Percentiles rank a stretch among this genome's conserved stretches.
These are phyloP conservation scores for Hippopotamus amphibius DNA, from an alignment of 2,113 vertebrate species.

Conservation along the genomic window DNA sequence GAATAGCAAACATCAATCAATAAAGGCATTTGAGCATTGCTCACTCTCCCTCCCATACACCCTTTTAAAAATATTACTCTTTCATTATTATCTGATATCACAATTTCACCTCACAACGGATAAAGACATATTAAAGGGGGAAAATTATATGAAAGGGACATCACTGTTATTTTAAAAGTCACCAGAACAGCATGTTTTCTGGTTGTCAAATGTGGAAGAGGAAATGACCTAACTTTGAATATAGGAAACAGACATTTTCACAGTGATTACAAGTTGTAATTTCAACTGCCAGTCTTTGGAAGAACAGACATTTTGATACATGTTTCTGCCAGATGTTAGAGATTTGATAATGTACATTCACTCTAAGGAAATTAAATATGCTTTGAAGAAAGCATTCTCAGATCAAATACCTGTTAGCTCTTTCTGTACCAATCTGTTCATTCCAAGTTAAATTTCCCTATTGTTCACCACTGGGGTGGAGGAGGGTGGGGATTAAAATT, in stretches of 20 bases:
- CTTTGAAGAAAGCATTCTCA: conserved; percentile 1
- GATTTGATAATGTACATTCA: background rate
- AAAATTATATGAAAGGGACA: background rate
- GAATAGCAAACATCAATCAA: background rate
- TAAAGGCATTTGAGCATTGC: background rate
- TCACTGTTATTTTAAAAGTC: background rate
- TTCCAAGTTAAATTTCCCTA: background rate
- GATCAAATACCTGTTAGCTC: background rate
- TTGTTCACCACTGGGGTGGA: background rate
- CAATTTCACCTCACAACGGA: background rate
- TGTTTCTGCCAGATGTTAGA: conserved; percentile 38
- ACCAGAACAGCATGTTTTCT: background rate
- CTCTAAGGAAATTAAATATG: background rate
- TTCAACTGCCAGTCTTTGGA: background rate
- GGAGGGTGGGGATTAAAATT: background rate
- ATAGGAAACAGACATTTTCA: conserved; percentile 41
- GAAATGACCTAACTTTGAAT: background rate
- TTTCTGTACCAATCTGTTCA: background rate
- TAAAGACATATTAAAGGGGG: background rate
- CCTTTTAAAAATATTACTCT: background rate
- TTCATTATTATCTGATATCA: background rate
- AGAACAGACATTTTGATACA: background rate
- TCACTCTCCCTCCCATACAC: background rate
- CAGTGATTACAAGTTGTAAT: conserved; percentile 24
- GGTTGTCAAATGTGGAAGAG: background rate